Evolutionary conservation across 2,113 vertebrate genomes (phyloP), one percentile per base, ranked within the genome.

Genomic region (Tachuris rubrigastra): DNA sequence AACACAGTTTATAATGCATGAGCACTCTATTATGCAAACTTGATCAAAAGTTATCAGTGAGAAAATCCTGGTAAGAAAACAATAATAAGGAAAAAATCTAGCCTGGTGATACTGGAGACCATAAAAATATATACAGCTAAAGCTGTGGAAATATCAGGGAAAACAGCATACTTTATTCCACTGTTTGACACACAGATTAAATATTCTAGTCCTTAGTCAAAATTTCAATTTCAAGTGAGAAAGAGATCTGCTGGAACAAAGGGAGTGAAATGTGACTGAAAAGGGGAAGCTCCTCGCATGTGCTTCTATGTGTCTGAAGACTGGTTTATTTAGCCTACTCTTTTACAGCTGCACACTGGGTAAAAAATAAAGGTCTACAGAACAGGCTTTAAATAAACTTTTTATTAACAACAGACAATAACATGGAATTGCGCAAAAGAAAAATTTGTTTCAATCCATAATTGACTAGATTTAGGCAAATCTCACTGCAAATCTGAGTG

Each of bases 11-110:
- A 91, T 95, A 96, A 95, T 87, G 91, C 85, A 85, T 93, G 84
- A 92, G 42, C 93, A 95, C 95, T 97, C 80, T 95, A 78, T 95
- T 95, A 96, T 90, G 47, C n/a, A 91, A 95, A 31, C 87, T 96
- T 94, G 67, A 96, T 93, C 52, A 95, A 95, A 93, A 94, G 37
- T 86, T 96, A 95, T 49, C 15, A 39, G 60, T 63, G 50, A 65
- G 30, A 92, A 92, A 95, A 90, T 83, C 16, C 39, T 93, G 59
- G 42, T 91, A 79, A 69, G 69, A 75, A 80, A 96, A 85, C 30
- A 86, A 82, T 63, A 76, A 63, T 22, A 87, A 39, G 52, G 35
- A 88, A 85, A 53, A 96, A 95, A 91, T 90, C 95, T 35, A 87
- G 25, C 44, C 59, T 85, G 39, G 53, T 89, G 85, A 37, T 60